These are phyloP conservation scores for Harpalus rubripes DNA, from an alignment of 2,888 invertebrate genomes.

Conservation along the genomic window DNA sequence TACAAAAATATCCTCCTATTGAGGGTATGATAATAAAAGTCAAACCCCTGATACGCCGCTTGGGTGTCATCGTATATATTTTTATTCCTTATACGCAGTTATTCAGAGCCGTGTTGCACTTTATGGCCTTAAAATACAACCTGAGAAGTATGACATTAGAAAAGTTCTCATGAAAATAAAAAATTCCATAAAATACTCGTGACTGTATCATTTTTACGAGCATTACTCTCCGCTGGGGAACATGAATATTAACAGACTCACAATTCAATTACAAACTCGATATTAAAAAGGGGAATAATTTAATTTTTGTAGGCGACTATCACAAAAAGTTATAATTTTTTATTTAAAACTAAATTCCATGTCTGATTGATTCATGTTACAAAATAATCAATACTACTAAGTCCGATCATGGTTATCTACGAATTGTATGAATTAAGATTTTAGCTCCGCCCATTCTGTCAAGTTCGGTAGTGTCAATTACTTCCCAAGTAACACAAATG, in stretches of 20 bases:
- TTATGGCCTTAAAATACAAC: constrained; percentile 63
- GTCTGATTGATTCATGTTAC: no score
- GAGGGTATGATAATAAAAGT: not conserved
- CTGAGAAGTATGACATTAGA: constrained; percentile 64
- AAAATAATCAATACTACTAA: no score
- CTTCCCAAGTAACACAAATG: no score
- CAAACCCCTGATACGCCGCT: constrained; percentile 8
- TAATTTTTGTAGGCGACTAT: no score
- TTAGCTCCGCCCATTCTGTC: no score
- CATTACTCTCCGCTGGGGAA: constrained; percentile 28
- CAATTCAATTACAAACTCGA: constrained; percentile 49
- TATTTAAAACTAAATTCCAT: no score
- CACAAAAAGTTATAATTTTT: no score
- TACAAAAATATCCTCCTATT: not conserved
- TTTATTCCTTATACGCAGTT: constrained; percentile 46
- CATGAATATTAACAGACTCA: constrained; percentile 43
- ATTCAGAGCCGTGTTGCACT: constrained; percentile 46
- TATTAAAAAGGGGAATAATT: constrained; percentile 7
- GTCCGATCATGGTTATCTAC: no score
- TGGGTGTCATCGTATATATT: constrained; percentile 31
- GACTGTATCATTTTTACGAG: constrained; percentile 63
- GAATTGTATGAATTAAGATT: no score
- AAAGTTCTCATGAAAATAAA: constrained; percentile 62
- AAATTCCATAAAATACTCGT: constrained; percentile 57
- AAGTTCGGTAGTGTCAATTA: no score